Evolutionary conservation across 2,113 vertebrate genomes (phyloP), one percentile per base, ranked within the genome.

Genomic region (Pseudopodoces humilis): DNA sequence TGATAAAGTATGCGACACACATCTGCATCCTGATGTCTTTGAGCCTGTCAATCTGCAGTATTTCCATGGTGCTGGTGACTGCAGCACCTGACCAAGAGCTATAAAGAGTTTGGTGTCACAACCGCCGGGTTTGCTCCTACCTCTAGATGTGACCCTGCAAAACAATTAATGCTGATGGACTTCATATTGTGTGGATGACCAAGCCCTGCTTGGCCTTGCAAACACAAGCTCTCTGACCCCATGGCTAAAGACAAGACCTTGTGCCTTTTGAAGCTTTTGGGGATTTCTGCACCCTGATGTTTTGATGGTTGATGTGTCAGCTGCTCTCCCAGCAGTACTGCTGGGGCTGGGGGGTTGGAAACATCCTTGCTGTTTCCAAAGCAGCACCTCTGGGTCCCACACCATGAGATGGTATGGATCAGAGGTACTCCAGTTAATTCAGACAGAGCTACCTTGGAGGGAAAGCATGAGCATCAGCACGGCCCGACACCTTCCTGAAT

Each of bases 301-400:
- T 83, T 58, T 35, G 58, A 17, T 20, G 46, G 11, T 8, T 44
- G 58, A 28, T 3, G 2, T 37, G 31, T 4, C 15, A 64, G 22
- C 24, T 52, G 46, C 69, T 81, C 3, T 78, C 28, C 18, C 21
- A 25, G 47, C 16, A 58, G 9, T 8, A 2, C 5, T 44, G 8
- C 7, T 50, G 33, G 17, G 43, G 33, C 28, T 59, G 23, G 28
- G 39, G 39, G 5, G 2, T 3, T 39, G 50, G 10, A 25, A 33
- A 7, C 18, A 20, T 16, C 52, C 33, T 35, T 0, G 0, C 18
- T 3, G 0, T 47, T 88, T 44, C 76, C 60, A 23, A 18, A 52
- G 30, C 27, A 63, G 67, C 30, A 37, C 9, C 44, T 21, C 9
- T 67, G 47, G 13, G 6, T 18, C 16, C 30, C 18, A 5, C 25